Evolutionary conservation across 1,140 invertebrate genomes (phyloP).

Genomic region (Brachionus paranguensis): DNA sequence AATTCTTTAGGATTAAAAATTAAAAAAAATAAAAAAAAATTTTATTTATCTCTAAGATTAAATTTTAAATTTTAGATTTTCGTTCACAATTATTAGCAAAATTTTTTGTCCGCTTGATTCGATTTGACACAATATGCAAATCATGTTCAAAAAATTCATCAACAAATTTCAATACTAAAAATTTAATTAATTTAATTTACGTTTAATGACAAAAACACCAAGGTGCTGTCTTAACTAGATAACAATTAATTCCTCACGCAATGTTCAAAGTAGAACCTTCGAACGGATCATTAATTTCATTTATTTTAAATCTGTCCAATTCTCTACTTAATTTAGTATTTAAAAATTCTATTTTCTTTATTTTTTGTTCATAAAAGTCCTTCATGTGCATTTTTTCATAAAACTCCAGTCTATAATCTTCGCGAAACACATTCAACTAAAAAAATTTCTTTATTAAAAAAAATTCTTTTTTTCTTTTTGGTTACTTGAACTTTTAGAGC

Average conservation of each 20-base stretch:
- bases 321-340: not conserved
- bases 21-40: too few species aligned
- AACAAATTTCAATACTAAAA: not conserved
- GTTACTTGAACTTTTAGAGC: constrained; percentile 4
- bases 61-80: too few species aligned
- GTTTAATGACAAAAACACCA: not conserved
- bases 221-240: not conserved
- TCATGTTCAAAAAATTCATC: not conserved
- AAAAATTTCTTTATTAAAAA: not conserved
- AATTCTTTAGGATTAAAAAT: too few species aligned
- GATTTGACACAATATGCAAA: not conserved
- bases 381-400: constrained; percentile 7
- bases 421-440: not conserved
- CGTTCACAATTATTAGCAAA: too few species aligned
- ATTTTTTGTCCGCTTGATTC: too few species aligned
- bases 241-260: not conserved
- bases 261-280: not conserved
- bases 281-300: not conserved
- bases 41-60: too few species aligned
- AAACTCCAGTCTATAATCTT: not conserved
- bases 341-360: not conserved
- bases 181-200: not conserved
- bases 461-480: not conserved
- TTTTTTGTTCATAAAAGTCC: constrained; percentile 7
- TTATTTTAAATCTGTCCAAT: not conserved